Base-by-base conservation (phyloP, 2,888 invertebrate species). In the Callyntrura guangdongensis region DNA sequence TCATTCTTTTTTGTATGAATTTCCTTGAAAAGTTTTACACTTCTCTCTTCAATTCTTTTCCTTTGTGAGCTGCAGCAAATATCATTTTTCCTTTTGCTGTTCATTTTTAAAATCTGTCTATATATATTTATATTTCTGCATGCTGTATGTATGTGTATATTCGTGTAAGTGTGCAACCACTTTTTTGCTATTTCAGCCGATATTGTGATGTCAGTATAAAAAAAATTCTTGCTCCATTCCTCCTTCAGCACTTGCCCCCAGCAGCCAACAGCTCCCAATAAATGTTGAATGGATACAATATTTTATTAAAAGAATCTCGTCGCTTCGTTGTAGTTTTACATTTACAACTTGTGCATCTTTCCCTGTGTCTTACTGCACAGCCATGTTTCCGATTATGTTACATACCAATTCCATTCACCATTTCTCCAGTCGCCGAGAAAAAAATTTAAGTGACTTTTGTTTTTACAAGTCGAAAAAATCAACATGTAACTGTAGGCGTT, bases 391-490 rank as follows among this genome's bases (percentile, higher is more conserved):
- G 5, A 45, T 8, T n/a, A 45, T n/a, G 17, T 4, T n/a, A 72
- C 72, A 72, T 45, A 72, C 36, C 72, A 20, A 72, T 72, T 45
- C 72, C 45, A 72, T 45, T 72, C 45, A n/a, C 72, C 6, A 45
- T 45, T 45, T 22, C n/a, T n/a, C 6, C 11, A 69, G 36, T 1
- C n/a, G 20, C 47, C 36, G 2, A n/a, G 72, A 72, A 47, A 45
- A 45, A 45, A 45, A n/a, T 3, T 17, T 11, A 17, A 47, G 36
- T 45, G 47, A 36, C 61, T 8, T 22, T 22, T 22, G 0, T 1
- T 61, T 61, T 9, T 14, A 36, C 2, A 47, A n/a, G 61, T 11
- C 72, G 36, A 45, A 36, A 36, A 45, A 27, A 45, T 72, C 17
- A 36, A n/a, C 69, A 27, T 69, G n/a, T 12, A 36, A n/a, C n/a